Evolutionary conservation across 2,797 vertebrate species (phyloP), one percentile per base, ranked within the genome.

Genomic region (Sebastes vulpes): DNA sequence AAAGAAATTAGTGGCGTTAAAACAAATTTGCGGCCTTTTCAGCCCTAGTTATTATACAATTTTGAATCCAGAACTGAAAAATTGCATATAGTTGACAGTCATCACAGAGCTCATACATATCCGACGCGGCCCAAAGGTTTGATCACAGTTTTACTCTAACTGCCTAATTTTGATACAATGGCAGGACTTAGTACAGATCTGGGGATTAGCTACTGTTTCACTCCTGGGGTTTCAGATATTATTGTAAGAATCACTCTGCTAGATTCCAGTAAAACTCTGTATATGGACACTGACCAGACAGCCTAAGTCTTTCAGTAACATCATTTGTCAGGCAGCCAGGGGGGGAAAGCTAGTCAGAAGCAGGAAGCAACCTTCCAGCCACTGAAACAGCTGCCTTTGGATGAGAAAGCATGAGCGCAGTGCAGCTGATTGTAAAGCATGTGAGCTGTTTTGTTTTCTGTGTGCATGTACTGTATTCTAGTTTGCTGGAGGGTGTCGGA

Each of bases 371-470:
- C 56, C 60, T 53, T 66, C 52, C 26, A 77, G 72, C 29, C 20
- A 63, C 65, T 56, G 6, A 76, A 80, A 67, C 83, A 75, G 65
- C 74, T 73, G 82, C 86, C 71, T 75, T 72, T 82, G 70, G 56
- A 72, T 66, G 21, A 86, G 65, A 79, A 74, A 79, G 54, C 76
- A 68, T 61, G 74, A 83, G 70, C 57, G 23, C 26, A 38, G 74
- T 68, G 72, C 76, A 83, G 85, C 72, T 88, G 77, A 90, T 89
- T 14, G 28, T 58, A 11, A 74, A 31, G 54, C 82, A 83, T 74
- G 79, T 82, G 74, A 89, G 75, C 42, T 2, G 14, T 61, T 77
- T 23, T 69, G 18, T 73, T 58, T 57, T 68, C 29, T 79, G 50
- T 75, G 46, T 78, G 61, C n/a, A 31, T 76, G 20, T 52, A 69